Evolutionary conservation across 2,113 vertebrate species (phyloP).

Genomic region (Pelusios castaneus): DNA sequence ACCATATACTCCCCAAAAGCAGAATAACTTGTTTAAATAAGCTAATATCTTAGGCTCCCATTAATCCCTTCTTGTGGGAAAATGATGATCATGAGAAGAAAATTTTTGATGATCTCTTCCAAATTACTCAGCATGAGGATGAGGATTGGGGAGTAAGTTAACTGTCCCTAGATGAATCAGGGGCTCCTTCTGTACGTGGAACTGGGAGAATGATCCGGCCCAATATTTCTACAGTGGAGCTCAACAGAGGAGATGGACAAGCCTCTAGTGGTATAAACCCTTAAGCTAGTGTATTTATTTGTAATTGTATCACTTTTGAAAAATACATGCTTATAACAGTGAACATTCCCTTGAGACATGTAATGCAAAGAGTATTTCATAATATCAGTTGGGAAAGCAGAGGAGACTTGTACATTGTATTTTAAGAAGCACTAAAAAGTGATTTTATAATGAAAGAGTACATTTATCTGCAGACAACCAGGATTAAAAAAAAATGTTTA

Average conservation of each 20-base stretch:
- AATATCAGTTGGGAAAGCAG: not conserved
- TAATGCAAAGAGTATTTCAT: not conserved
- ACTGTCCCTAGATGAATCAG: not conserved
- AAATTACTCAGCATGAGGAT: not conserved
- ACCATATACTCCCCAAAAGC: not conserved
- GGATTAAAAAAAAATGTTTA: not conserved
- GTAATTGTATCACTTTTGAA: not conserved
- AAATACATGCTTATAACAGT: not conserved
- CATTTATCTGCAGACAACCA: not conserved
- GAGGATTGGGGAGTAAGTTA: not conserved
- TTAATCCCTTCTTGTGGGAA: not conserved
- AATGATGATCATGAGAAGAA: not conserved
- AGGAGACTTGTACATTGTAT: not conserved
- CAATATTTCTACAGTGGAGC: not conserved
- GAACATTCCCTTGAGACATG: not conserved
- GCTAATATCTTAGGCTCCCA: not conserved
- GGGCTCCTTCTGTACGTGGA: not conserved
- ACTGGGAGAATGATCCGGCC: not conserved
- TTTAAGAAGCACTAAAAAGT: not conserved
- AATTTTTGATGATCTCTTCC: not conserved
- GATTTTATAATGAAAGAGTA: not conserved
- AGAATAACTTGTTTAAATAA: not conserved
- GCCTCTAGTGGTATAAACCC: not conserved
- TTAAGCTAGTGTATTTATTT: not conserved
- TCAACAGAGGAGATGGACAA: not conserved